Evolutionary conservation across 2,888 invertebrate species (phyloP).

Genomic region (Synergus itoensis): DNA sequence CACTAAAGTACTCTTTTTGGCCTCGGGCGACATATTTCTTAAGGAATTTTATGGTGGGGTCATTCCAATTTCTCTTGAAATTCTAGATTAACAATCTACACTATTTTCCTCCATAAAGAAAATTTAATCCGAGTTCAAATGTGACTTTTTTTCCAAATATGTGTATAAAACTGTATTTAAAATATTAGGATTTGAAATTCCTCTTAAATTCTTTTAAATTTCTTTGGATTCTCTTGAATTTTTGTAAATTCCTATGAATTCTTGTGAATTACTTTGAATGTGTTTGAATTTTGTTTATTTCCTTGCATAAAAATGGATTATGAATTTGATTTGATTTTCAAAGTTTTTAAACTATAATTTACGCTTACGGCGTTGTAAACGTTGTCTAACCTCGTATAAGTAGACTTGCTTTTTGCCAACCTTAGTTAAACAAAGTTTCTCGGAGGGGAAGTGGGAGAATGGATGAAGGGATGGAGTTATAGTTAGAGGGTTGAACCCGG

Average conservation of each 20-base stretch:
- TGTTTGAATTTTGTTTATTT: too few species aligned
- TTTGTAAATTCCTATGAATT: too few species aligned
- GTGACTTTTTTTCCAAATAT: not conserved
- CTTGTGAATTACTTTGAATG: too few species aligned
- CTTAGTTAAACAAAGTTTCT: slow-evolving; percentile 77
- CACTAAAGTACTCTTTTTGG: slow-evolving; percentile 50
- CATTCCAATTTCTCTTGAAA: slow-evolving; percentile 10
- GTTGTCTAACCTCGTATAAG: slow-evolving; percentile 72
- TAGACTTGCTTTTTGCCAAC: slow-evolving; percentile 76
- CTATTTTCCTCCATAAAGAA: not conserved
- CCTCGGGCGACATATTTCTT: slow-evolving; percentile 41
- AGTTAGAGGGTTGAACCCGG: slow-evolving; percentile 62
- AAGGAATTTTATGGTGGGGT: slow-evolving; percentile 11
- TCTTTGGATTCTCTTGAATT: too few species aligned
- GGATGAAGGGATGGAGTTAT: slow-evolving; percentile 51
- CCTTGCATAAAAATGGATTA: too few species aligned
- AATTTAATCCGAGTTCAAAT: not conserved
- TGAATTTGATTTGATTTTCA: not conserved
- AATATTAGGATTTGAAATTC: not conserved
- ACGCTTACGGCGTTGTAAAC: slow-evolving; percentile 31
- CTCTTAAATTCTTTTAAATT: too few species aligned
- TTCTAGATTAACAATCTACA: slow-evolving; percentile 10
- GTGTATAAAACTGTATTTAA: not conserved
- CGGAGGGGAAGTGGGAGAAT: slow-evolving; percentile 57
- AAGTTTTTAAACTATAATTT: slow-evolving; percentile 10